Evolutionary conservation across 2,797 vertebrate species (phyloP).

Genomic region (Gallinago solitaria): DNA sequence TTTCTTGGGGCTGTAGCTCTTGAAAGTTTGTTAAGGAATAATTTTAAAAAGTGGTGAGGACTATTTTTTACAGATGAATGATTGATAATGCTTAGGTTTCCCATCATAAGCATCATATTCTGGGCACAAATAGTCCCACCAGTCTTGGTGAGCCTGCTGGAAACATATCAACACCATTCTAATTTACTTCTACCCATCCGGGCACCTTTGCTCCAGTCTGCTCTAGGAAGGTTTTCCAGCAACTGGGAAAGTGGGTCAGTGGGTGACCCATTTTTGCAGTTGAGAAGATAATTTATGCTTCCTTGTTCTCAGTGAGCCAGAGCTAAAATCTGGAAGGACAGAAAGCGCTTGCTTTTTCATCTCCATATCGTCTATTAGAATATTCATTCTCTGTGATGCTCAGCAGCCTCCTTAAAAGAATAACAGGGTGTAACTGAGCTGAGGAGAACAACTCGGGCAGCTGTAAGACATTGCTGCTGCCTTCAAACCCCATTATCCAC

Average conservation of each 20-base stretch:
- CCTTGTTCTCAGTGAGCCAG: neutral
- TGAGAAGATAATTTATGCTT: neutral
- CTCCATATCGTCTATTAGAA: neutral
- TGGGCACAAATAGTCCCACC: neutral
- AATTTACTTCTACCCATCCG: neutral
- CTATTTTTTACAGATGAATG: neutral
- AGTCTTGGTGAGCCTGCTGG: neutral
- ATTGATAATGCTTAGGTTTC: neutral
- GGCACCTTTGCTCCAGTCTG: neutral
- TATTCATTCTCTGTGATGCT: neutral
- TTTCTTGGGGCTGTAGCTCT: neutral
- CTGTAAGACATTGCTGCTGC: neutral
- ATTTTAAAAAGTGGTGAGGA: neutral
- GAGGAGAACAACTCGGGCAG: neutral
- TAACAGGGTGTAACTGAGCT: neutral
- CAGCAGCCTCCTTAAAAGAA: conserved; percentile 5
- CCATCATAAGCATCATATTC: neutral
- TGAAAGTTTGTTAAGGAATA: neutral
- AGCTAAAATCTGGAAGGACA: neutral
- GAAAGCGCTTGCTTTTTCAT: neutral
- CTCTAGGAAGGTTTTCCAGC: neutral
- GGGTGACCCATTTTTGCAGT: neutral
- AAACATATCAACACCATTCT: neutral
- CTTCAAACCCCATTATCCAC: neutral
- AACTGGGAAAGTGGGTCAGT: neutral